phyloP scores from a whole-genome alignment of 1,140 invertebrate species.

The Antheraea mylitta region DNA sequence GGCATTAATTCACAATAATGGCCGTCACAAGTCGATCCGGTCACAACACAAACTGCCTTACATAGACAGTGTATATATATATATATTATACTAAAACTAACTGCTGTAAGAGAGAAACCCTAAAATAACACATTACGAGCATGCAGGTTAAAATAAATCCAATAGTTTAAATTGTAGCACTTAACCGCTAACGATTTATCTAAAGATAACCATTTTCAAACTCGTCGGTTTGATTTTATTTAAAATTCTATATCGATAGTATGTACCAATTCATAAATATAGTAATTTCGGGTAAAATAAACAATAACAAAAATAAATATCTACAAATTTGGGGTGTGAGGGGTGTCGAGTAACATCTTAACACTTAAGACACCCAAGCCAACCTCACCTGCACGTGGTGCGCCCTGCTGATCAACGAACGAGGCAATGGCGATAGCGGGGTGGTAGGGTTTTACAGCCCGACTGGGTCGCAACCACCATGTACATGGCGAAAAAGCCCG shows the following conservation, averaged over 20 bases:
- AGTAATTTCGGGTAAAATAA: constrained; percentile 71
- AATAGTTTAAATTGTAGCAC: neutral
- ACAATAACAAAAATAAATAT: constrained; percentile 78
- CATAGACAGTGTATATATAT: neutral
- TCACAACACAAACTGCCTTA: neutral
- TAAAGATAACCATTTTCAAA: constrained; percentile 16
- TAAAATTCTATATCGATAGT: constrained; percentile 47
- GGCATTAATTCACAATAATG: neutral
- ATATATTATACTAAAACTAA: neutral
- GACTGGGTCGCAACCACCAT: no score
- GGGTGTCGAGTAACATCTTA: no score
- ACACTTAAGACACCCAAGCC: no score
- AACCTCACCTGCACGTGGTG: no score
- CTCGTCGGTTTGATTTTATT: constrained; percentile 32
- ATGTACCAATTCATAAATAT: constrained; percentile 60
- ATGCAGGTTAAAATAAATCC: neutral
- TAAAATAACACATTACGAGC: neutral
- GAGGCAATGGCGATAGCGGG: no score
- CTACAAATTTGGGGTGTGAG: no score
- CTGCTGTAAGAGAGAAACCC: neutral
- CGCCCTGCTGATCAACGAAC: no score
- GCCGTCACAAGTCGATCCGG: neutral
- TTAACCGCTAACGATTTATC: constrained; percentile 7
- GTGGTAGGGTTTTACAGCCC: no score
- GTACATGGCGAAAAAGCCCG: no score